Percentiles rank a stretch among this genome's conserved stretches.
These are phyloP conservation scores for Merodon equestris DNA, from an alignment of 2,888 invertebrate genomes.

Conservation along the genomic window DNA sequence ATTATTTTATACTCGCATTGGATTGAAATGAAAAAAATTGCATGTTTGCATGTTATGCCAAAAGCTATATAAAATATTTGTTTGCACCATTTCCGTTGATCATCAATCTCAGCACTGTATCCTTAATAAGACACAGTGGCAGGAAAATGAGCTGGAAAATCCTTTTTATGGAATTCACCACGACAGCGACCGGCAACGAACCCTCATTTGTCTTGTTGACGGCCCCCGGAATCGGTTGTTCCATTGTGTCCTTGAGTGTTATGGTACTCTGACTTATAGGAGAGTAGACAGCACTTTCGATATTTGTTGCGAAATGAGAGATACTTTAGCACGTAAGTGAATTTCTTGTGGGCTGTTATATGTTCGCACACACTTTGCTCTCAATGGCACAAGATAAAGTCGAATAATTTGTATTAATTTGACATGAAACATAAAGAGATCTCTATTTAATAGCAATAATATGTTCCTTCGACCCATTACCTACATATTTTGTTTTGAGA, in stretches of 20 bases:
- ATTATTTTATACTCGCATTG: conserved; percentile 54
- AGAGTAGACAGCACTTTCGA: conserved; percentile 44
- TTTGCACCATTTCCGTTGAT: conserved; percentile 66
- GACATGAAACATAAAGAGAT: neutral
- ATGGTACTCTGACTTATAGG: neutral
- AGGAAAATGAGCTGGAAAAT: conserved; percentile 67
- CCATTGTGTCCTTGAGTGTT: conserved; percentile 34
- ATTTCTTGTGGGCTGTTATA: conserved; percentile 31
- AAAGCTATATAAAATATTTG: conserved; percentile 34
- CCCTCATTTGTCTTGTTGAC: conserved; percentile 66
- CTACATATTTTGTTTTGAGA: conserved; percentile 9
- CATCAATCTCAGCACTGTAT: conserved; percentile 66
- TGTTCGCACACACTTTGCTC: conserved; percentile 30
- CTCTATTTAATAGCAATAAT: too few species aligned
- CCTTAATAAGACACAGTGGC: conserved; percentile 67
- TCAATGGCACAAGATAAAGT: conserved; percentile 17
- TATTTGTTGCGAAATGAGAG: conserved; percentile 60
- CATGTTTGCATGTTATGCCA: conserved; percentile 41
- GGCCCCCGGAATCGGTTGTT: conserved; percentile 12
- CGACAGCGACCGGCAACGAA: conserved; percentile 57
- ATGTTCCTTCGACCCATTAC: conserved; percentile 4
- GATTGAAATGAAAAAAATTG: conserved; percentile 19
- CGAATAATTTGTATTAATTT: conserved; percentile 66
- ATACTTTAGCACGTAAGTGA: conserved; percentile 63
- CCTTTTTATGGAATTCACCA: conserved; percentile 67